A percentile compares a stretch with the other conserved stretches of the same genome.
These are phyloP conservation scores for Malthinus seriepunctatus DNA, from an alignment of 2,888 invertebrate genomes.

Conservation along the genomic window DNA sequence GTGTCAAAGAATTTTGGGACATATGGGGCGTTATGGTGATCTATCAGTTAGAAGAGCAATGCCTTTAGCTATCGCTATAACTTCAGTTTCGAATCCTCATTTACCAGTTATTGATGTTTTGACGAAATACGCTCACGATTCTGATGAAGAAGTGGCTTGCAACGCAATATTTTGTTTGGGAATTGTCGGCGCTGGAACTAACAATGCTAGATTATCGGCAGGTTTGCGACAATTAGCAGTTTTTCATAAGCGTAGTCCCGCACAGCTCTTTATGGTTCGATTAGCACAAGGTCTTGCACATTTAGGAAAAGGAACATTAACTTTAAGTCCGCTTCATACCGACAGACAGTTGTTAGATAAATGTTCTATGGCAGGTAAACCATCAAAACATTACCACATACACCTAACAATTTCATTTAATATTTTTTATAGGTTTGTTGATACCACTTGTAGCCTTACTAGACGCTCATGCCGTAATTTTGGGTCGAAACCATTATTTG, in stretches of 20 bases:
- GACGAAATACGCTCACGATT: constrained; percentile 98
- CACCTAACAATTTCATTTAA: constrained; percentile 38
- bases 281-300: constrained; percentile 96
- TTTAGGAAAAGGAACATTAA: constrained; percentile 97
- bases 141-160: constrained; percentile 95
- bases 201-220: constrained; percentile 90
- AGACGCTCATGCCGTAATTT: constrained; percentile 58
- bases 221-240: constrained; percentile 95
- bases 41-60: constrained; percentile 89
- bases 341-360: constrained; percentile 93
- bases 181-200: constrained; percentile 86
- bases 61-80: constrained; percentile 91
- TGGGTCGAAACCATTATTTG: constrained; percentile 92
- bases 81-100: constrained; percentile 96
- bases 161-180: constrained; percentile 99
- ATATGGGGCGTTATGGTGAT: constrained; percentile 66
- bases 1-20: constrained; percentile 94
- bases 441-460: constrained; percentile 45
- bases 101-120: constrained; percentile 93
- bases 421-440: constrained; percentile 57
- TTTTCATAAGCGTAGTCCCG: constrained; percentile 95
- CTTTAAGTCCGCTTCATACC: constrained; percentile 93
- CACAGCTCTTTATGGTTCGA: constrained; percentile 95
- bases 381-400: not conserved
- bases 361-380: constrained; percentile 86